Percentiles rank a stretch among this genome's conserved stretches.
phyloP scores from a whole-genome alignment of 2,797 vertebrate species.

The Xenops minutus region DNA sequence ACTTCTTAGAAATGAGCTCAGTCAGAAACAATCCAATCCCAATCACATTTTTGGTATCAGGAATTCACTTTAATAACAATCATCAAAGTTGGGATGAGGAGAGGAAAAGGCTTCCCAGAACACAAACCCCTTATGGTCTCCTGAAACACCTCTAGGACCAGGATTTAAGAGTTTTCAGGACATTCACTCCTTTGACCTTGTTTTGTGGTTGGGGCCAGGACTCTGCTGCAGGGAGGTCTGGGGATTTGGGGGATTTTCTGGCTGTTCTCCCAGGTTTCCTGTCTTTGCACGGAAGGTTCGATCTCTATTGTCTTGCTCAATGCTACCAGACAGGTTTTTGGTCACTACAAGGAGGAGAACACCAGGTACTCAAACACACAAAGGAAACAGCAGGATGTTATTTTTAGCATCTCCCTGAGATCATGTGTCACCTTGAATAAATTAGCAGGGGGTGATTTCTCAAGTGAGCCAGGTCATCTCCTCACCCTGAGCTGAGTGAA shows the following conservation, averaged over 20 bases:
- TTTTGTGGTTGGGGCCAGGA: background rate
- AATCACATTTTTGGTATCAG: background rate
- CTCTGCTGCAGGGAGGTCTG: too few species aligned
- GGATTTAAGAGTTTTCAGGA: background rate
- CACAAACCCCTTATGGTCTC: background rate
- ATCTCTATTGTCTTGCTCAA: background rate
- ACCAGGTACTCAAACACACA: background rate
- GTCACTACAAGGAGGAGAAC: background rate
- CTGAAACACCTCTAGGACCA: background rate
- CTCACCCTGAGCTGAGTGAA: background rate
- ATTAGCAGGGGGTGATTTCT: background rate
- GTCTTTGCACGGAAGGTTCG: background rate
- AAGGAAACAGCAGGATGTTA: background rate
- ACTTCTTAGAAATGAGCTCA: background rate
- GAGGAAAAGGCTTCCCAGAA: background rate
- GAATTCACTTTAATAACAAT: background rate
- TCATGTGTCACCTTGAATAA: background rate
- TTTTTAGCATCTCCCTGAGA: constrained; percentile 6
- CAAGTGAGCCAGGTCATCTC: background rate
- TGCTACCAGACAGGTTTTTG: background rate
- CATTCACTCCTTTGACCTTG: background rate
- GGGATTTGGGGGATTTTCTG: background rate
- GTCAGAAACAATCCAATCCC: background rate
- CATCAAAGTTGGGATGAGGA: background rate
- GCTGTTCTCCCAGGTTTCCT: background rate